Evolutionary conservation across 2,888 invertebrate species (phyloP).

Genomic region (Pseudococcus longispinus): DNA sequence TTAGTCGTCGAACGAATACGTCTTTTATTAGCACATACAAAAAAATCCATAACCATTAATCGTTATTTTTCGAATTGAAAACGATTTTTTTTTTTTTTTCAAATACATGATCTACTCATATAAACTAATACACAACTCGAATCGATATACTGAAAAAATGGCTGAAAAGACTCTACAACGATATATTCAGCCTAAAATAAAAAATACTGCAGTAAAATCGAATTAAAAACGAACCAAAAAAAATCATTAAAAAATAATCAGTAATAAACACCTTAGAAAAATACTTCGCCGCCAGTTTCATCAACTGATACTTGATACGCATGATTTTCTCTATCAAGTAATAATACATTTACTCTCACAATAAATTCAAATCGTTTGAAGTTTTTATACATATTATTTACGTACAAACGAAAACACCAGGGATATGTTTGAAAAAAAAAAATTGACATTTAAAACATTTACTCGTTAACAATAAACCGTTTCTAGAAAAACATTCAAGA

Average conservation of each 20-base stretch:
- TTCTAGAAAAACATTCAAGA: background rate
- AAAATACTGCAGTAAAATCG: background rate
- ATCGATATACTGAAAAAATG: background rate
- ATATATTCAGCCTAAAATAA: background rate
- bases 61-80: background rate
- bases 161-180: background rate
- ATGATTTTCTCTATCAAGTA: background rate
- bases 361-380: background rate
- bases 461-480: background rate
- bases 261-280: background rate
- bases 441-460: background rate
- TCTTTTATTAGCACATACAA: background rate
- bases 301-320: background rate
- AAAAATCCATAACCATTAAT: background rate
- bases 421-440: background rate
- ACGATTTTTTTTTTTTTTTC: background rate
- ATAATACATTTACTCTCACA: background rate
- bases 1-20: background rate
- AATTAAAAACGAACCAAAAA: background rate
- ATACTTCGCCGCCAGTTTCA: background rate
- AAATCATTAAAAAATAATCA: background rate
- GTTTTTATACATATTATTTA: background rate
- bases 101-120: no score
- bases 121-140: background rate
- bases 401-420: background rate